Evolutionary conservation across 2,888 invertebrate genomes (phyloP).

Genomic region (Lamproptera curius): DNA sequence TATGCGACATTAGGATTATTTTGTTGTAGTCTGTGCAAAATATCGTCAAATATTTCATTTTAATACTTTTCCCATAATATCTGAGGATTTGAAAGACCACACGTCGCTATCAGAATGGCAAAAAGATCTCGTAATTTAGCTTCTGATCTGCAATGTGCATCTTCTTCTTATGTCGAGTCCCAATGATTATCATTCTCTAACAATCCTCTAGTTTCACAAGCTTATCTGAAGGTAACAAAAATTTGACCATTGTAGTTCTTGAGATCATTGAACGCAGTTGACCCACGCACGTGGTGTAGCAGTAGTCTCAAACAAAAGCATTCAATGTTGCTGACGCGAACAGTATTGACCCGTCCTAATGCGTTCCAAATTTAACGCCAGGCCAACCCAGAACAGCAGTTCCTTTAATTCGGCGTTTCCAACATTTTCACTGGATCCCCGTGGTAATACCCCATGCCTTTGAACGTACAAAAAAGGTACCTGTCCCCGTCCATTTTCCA

Average conservation of each 20-base stretch:
- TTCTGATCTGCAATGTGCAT: constrained; percentile 22
- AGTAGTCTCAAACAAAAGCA: too few species aligned
- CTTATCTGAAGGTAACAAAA: constrained; percentile 29
- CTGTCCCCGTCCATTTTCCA: too few species aligned
- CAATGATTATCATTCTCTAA: too few species aligned
- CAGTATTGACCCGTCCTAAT: constrained; percentile 28
- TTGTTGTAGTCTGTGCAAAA: constrained; percentile 20
- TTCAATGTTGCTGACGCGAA: constrained; percentile 27
- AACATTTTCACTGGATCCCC: too few species aligned
- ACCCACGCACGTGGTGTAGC: constrained; percentile 28
- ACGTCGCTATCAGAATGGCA: constrained; percentile 24
- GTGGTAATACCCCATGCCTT: too few species aligned
- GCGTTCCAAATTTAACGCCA: constrained; percentile 26
- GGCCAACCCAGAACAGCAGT: constrained; percentile 20
- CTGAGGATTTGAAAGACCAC: constrained; percentile 26
- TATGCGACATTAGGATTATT: too few species aligned
- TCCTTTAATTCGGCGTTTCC: constrained; percentile 29
- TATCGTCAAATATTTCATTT: constrained; percentile 22
- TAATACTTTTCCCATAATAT: constrained; percentile 25
- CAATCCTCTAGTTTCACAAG: too few species aligned
- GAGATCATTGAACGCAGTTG: constrained; percentile 25
- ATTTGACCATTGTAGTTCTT: constrained; percentile 23
- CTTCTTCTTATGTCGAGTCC: constrained; percentile 20
- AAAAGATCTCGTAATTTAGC: constrained; percentile 25
- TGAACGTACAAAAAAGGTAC: too few species aligned